Percentiles rank a stretch among this genome's conserved stretches.
Evolutionary conservation across 2,797 vertebrate species (phyloP).

Genomic region (Okamejei kenojei): DNA sequence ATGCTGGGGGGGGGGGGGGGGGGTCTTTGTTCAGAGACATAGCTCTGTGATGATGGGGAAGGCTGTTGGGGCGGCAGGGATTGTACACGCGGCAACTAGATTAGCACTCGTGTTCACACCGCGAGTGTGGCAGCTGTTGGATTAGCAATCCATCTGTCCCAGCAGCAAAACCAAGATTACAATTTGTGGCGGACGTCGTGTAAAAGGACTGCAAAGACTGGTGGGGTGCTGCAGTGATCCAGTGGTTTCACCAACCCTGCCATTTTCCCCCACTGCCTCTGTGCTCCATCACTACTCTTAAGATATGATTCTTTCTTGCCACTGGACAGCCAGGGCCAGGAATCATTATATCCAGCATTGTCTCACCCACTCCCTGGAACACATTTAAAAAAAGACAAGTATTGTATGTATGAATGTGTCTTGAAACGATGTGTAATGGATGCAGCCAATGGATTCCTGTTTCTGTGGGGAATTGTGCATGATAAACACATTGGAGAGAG

Average conservation of each 20-base stretch:
- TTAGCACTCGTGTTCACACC: neutral
- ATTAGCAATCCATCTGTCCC: too few species aligned
- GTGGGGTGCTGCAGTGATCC: neutral
- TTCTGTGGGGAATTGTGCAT: neutral
- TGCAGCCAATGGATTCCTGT: neutral
- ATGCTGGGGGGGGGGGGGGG: neutral
- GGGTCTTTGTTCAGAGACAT: too few species aligned
- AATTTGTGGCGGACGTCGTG: neutral
- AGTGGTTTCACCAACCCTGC: neutral
- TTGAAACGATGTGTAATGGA: neutral
- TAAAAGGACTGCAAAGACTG: neutral
- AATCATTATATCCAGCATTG: neutral
- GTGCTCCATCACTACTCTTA: neutral
- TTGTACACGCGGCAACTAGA: neutral
- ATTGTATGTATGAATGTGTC: neutral
- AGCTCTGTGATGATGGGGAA: too few species aligned
- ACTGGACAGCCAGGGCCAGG: neutral
- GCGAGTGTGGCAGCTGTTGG: neutral
- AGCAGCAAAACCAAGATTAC: neutral
- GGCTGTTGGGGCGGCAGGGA: neutral
- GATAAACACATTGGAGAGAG: too few species aligned
- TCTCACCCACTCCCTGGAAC: neutral
- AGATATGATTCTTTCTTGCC: neutral
- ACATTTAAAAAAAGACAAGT: neutral
- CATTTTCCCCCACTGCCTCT: neutral